Base-by-base conservation (phyloP, 2,113 vertebrate genomes). In the Casuarius casuarius region DNA sequence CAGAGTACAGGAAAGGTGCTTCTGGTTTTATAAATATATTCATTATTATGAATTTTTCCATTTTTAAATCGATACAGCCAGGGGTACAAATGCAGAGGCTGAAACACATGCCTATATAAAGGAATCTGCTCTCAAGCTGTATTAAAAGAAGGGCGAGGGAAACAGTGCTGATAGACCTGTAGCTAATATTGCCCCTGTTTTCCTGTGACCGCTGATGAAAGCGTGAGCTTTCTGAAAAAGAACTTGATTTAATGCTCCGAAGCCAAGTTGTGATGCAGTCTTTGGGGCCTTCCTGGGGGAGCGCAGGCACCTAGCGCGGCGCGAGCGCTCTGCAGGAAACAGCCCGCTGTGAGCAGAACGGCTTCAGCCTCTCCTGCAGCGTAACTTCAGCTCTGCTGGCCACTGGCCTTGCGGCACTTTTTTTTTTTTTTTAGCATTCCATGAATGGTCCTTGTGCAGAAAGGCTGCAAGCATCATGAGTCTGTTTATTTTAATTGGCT, bases 401-500 rank as follows among this genome's bases (percentile, higher is more conserved):
- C 82, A 33, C 58, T 31, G 44, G 19, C 84, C 40, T 68, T 29
- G 14, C 38, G 38, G 38, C 38, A 38, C 38, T 48, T 12, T 54
- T 94, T 74, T 48, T 46, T 54, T 68, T 51, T 28, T 0, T 7
- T 40, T 48, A 73, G 62, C 29, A 5, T 40, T 83, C 71, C 4
- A 0, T 81, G 81, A 71, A 87, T 56, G 83, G 33, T 77, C 51
- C 71, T 2, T 4, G 8, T 90, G 72, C 56, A 56, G 71, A 78
- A 88, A 44, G 66, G 28, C 90, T 79, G n/a, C 31, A 48, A 93
- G 89, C 94, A 54, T 65, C 77, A 4, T 94, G 83, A 88, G 70
- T 90, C 93, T 94, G 88, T 94, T 89, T 59, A 46, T 86, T 96
- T 97, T 96, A 96, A 96, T 95, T 95, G 95, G 90, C 91, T 94